phyloP scores from a whole-genome alignment of 2,888 invertebrate species.

The Ochropleura leucogaster region DNA sequence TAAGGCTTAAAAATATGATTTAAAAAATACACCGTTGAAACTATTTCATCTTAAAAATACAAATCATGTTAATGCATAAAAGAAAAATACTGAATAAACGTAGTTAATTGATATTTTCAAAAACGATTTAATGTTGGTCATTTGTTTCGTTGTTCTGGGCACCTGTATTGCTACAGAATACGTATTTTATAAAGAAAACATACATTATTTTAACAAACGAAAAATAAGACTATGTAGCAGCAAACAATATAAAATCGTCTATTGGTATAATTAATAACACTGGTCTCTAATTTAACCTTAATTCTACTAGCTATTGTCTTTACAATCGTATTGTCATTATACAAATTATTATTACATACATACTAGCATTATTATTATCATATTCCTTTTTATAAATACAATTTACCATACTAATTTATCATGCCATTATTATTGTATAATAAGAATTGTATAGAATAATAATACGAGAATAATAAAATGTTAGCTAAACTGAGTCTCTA shows the following conservation, averaged over 20 bases:
- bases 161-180: conserved; percentile 22
- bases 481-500: conserved; percentile 57
- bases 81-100: background rate
- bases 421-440: conserved; percentile 60
- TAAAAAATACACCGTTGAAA: background rate
- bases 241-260: conserved; percentile 47
- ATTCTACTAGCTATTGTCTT: conserved; percentile 77
- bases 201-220: background rate
- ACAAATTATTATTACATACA: conserved; percentile 64
- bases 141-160: conserved; percentile 60
- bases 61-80: background rate
- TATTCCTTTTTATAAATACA: conserved; percentile 58
- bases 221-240: background rate
- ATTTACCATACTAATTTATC: conserved; percentile 46
- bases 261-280: conserved; percentile 63
- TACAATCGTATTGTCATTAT: conserved; percentile 79
- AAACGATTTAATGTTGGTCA: conserved; percentile 49
- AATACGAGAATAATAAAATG: conserved; percentile 61
- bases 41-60: background rate
- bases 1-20: background rate
- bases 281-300: conserved; percentile 79
- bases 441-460: conserved; percentile 63
- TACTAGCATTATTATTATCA: conserved; percentile 59
- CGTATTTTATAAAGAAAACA: conserved; percentile 8
- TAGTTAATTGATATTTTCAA: background rate